phyloP scores from a whole-genome alignment of 2,888 invertebrate species.

The Meteorus colon region DNA sequence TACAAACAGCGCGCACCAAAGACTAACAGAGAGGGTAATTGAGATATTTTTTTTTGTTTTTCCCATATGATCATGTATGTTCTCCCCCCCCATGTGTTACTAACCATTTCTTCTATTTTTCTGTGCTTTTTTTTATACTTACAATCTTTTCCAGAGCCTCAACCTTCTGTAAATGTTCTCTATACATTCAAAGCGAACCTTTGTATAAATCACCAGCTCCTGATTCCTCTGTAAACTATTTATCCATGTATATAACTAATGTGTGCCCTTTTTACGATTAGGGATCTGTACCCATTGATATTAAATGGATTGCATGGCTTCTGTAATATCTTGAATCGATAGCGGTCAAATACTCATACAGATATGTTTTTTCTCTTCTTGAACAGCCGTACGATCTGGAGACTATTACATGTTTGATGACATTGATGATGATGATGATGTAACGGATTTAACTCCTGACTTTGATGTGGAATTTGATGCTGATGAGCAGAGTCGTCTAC shows the following conservation, averaged over 20 bases:
- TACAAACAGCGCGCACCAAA: slow-evolving; percentile 74
- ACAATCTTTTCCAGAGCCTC: slow-evolving; percentile 1
- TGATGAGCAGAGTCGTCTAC: slow-evolving; percentile 72
- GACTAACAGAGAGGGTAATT: slow-evolving; percentile 77
- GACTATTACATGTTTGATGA: slow-evolving; percentile 99
- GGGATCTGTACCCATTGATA: slow-evolving; percentile 14
- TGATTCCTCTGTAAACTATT: slow-evolving; percentile 42
- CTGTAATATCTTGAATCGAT: neutral
- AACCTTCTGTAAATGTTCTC: neutral
- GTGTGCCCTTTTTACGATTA: slow-evolving; percentile 12
- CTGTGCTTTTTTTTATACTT: neutral
- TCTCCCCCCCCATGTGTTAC: neutral
- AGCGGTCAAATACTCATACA: slow-evolving; percentile 14
- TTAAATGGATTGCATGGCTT: slow-evolving; percentile 47
- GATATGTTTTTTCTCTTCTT: slow-evolving; percentile 17
- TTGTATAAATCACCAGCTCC: neutral
- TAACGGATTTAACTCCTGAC: slow-evolving; percentile 78
- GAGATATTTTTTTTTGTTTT: slow-evolving; percentile 28
- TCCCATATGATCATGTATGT: slow-evolving; percentile 13
- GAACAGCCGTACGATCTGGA: slow-evolving; percentile 93
- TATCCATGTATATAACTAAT: slow-evolving; percentile 32
- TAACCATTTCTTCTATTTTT: neutral
- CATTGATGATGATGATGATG: slow-evolving; percentile 84
- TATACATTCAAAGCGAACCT: neutral
- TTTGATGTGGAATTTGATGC: slow-evolving; percentile 77